Conservation (phyloP, 2,113 vertebrate species). For the Melanotaenia duboulayi region DNA sequence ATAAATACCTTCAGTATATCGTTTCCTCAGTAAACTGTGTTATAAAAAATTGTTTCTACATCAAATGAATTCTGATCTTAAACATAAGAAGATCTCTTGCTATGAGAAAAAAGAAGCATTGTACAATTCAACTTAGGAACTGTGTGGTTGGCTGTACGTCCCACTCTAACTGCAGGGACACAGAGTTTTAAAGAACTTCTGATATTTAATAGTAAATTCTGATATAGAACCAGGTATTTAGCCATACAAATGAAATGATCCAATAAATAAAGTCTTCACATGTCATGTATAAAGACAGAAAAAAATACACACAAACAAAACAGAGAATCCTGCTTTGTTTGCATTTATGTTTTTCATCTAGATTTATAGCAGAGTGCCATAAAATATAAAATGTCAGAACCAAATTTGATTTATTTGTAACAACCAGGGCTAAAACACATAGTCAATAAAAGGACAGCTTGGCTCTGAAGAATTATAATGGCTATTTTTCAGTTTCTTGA, state of each 20-base stretch:
- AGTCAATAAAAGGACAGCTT: background rate
- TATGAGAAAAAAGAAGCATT: background rate
- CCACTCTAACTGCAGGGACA: background rate
- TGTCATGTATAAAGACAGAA: background rate
- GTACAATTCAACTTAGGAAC: constrained; percentile 16
- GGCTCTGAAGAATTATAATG: constrained; percentile 3
- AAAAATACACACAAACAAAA: background rate
- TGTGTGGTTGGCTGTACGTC: background rate
- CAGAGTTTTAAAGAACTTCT: background rate
- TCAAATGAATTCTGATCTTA: constrained; percentile 23
- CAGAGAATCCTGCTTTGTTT: background rate
- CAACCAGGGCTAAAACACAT: constrained; percentile 4
- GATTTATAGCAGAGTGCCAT: background rate
- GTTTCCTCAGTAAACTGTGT: constrained; percentile 1
- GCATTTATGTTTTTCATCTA: constrained; percentile 8
- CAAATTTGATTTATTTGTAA: background rate
- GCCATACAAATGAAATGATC: background rate
- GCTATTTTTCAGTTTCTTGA: constrained; percentile 11
- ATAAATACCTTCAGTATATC: background rate
- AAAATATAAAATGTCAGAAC: constrained; percentile 12
- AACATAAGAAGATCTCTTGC: constrained; percentile 13
- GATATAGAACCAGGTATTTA: background rate
- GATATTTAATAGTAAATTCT: too few species aligned
- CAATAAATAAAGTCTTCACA: constrained; percentile 9
- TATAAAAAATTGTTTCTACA: constrained; percentile 21